Conservation (phyloP, 2,888 invertebrate genomes). For the Andrena minutula region DNA sequence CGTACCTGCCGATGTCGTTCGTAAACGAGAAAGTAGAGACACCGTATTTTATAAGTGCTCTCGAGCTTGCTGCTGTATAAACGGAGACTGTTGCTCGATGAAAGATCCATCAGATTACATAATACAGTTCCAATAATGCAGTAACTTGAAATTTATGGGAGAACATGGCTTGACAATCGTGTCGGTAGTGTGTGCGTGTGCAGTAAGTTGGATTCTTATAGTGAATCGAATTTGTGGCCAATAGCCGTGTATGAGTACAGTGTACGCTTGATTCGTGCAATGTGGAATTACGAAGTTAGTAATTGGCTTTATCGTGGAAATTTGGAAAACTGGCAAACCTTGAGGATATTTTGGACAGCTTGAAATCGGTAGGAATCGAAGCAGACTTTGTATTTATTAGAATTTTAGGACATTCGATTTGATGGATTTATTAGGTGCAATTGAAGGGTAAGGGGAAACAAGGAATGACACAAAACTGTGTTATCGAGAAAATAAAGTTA, state of each 20-base stretch:
- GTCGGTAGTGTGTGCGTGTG: neutral
- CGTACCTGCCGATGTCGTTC: slow-evolving; percentile 15
- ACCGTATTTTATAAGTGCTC: neutral
- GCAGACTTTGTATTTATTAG: neutral
- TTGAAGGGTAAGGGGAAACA: too few relatives aligned
- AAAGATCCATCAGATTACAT: slow-evolving; percentile 7
- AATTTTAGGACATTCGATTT: neutral
- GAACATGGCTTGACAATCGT: neutral
- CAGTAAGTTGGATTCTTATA: slow-evolving; percentile 7
- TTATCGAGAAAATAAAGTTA: too few relatives aligned
- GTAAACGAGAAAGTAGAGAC: neutral
- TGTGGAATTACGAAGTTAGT: neutral
- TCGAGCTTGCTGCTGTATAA: neutral
- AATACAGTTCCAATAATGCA: neutral
- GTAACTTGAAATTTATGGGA: slow-evolving; percentile 5
- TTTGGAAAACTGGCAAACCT: slow-evolving; percentile 14
- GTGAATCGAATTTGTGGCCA: slow-evolving; percentile 11
- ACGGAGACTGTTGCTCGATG: neutral
- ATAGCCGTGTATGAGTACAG: neutral
- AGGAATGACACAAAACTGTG: too few relatives aligned
- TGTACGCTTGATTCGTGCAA: neutral
- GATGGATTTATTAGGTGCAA: too few relatives aligned
- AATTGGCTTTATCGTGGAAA: slow-evolving; percentile 29
- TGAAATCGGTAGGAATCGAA: slow-evolving; percentile 21
- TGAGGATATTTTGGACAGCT: slow-evolving; percentile 2